Evolutionary conservation across 2,888 invertebrate species (phyloP), one percentile per base, ranked within the genome.

Genomic region (Eupithecia abbreviata): DNA sequence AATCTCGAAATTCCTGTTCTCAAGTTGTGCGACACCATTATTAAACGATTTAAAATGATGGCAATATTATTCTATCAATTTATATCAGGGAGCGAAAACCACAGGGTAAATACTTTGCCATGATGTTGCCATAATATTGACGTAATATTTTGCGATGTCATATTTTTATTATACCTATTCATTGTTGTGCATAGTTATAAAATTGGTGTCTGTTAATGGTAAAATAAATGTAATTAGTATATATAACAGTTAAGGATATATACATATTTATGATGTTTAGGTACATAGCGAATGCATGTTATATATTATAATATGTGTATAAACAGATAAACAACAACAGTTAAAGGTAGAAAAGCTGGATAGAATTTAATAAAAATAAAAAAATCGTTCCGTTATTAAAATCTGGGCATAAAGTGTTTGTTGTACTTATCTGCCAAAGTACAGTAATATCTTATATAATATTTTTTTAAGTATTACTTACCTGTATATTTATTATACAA

Each of bases 71-170:
- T 51, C 66, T 55, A 74, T 62, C 68, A 72, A 72, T 69, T 15
- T 71, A 71, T 71, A 78, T 77, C 79, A 83, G 82, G 82, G 82
- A 79, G 75, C 68, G 80, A 74, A 81, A 81, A 77, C 72, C 79
- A 85, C 85, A 85, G 85, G 85, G 85, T 84, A 84, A 30, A 80
- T 15, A 80, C 43, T 45, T 69, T 69, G 69, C 69, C 69, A 69
- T 18, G 45, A 68, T 68, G n/a, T 83, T 85, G 84, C 84, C 85
- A 85, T 80, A 75, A 66, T 76, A 69, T 51, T 65, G 49, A 55
- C 42, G 42, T 62, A 55, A 77, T 74, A 78, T 75, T 78, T 73
- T 75, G 73, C 75, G 75, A 71, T 71, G 62, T 71, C 45, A 49
- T 75, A 75, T 71, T 65, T 18, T 51, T 67, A 49, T 43, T 30